Base-by-base conservation (phyloP, 2,797 vertebrate genomes). In the Podarcis siculus region DNA sequence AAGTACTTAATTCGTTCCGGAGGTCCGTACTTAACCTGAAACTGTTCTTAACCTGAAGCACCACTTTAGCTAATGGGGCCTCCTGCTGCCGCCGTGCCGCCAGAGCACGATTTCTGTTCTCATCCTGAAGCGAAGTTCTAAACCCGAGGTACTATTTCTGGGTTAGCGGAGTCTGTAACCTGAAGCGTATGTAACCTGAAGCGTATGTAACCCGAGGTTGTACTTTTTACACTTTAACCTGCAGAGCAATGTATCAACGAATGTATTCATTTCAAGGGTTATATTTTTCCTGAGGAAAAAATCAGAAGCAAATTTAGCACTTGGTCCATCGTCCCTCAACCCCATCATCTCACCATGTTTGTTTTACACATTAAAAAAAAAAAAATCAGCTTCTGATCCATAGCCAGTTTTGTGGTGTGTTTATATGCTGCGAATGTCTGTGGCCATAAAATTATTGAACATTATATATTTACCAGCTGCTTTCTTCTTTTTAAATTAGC, bases 401-500 rank as follows among this genome's bases (percentile, higher is more conserved):
- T 61, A 77, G 27, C 39, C 39, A 66, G 27, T 64, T 85, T 66
- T 85, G 58, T 85, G 58, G 58, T 77, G 73, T 85, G 73, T 85
- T 85, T 85, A 66, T 45, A 64, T 77, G 37, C 83, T 85, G 73
- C 25, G 58, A 85, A 77, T 77, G 58, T 76, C 73, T 85, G 37
- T 30, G 37, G 55, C 27, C 55, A 85, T 77, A 85, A 77, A 77
- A 77, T 66, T 76, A 85, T 76, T 85, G 83, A 64, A 45, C 30
- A 69, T 71, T 15, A 77, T 64, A 77, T 66, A 85, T 66, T 64
- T 66, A 45, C 58, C 83, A 77, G 27, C 58, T 85, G 73, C 15
- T 61, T 27, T 39, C 72, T 30, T 85, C 6, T 27, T 76, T 76
- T 39, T 32, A 77, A 85, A 37, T 73, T 42, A 45, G 37, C 39